Percentiles rank a stretch among this genome's conserved stretches.
Conservation (phyloP, 1,140 invertebrate genomes). For the Asbolus verrucosus region DNA sequence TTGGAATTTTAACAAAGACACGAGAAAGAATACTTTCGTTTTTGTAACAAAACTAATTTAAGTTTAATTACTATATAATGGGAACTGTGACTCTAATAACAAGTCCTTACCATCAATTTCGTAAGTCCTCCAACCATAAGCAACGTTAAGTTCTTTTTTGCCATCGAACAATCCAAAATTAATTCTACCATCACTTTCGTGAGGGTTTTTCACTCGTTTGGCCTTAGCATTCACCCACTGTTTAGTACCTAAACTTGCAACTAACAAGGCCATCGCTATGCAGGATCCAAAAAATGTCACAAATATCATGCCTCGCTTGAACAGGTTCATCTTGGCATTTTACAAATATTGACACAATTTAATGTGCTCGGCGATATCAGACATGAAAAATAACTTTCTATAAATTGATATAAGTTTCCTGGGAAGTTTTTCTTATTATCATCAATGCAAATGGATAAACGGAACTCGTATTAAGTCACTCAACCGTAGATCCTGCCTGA, state of each 20-base stretch:
- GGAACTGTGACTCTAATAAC: neutral
- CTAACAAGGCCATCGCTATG: slow-evolving; percentile 83
- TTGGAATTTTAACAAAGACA: slow-evolving; percentile 25
- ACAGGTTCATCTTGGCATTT: slow-evolving; percentile 65
- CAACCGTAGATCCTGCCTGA: slow-evolving; percentile 32
- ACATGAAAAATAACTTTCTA: slow-evolving; percentile 36
- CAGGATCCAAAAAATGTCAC: slow-evolving; percentile 90
- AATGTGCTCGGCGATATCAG: neutral
- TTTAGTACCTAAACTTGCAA: slow-evolving; percentile 87
- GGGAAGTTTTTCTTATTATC: neutral
- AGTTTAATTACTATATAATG: slow-evolving; percentile 3
- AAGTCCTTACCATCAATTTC: slow-evolving; percentile 75
- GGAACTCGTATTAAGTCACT: slow-evolving; percentile 35
- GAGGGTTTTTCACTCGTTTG: slow-evolving; percentile 73
- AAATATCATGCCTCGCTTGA: slow-evolving; percentile 85
- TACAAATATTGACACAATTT: slow-evolving; percentile 5
- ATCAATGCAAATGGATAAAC: slow-evolving; percentile 11
- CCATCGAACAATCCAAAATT: slow-evolving; percentile 89
- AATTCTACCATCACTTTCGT: slow-evolving; percentile 80
- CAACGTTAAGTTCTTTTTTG: slow-evolving; percentile 83
- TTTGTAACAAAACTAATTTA: neutral
- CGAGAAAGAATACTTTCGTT: slow-evolving; percentile 9
- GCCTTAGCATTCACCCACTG: slow-evolving; percentile 88
- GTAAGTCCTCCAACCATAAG: slow-evolving; percentile 82
- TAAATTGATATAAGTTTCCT: neutral